Percentiles rank a stretch among this genome's conserved stretches.
Evolutionary conservation across 2,113 vertebrate species (phyloP).

Genomic region (Pterophyllum scalare): DNA sequence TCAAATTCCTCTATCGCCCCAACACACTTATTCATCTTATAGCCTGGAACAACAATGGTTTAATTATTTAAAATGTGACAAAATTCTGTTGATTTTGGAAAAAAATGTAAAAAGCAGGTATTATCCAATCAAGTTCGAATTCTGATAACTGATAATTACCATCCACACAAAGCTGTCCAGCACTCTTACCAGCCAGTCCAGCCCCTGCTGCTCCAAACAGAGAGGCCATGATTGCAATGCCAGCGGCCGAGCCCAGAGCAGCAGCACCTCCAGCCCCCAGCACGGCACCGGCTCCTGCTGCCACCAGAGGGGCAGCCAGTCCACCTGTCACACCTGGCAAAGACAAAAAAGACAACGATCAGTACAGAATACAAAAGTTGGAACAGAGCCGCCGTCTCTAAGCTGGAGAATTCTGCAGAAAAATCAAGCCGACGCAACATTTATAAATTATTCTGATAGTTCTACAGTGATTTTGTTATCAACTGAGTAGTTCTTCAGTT

Average conservation of each 20-base stretch:
- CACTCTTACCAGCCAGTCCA: slow-evolving; percentile 87
- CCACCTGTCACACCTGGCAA: slow-evolving; percentile 93
- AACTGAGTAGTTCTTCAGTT: neutral
- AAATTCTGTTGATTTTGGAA: neutral
- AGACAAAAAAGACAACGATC: neutral
- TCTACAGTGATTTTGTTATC: neutral
- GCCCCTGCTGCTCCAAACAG: slow-evolving; percentile 96
- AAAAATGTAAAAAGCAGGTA: no score
- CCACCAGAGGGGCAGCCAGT: slow-evolving; percentile 92
- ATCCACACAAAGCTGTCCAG: neutral
- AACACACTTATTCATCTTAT: slow-evolving; percentile 98
- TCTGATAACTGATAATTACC: neutral
- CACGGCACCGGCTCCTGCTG: slow-evolving; percentile 88
- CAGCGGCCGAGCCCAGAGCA: slow-evolving; percentile 88
- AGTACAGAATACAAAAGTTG: neutral
- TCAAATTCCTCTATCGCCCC: slow-evolving; percentile 97
- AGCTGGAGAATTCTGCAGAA: neutral
- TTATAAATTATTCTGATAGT: neutral
- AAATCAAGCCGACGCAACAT: neutral
- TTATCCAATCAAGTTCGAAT: neutral
- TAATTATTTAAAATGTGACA: neutral
- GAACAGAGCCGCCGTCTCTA: neutral
- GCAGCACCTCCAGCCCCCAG: slow-evolving; percentile 94
- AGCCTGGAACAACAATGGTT: slow-evolving; percentile 80
- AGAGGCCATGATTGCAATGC: slow-evolving; percentile 94